These are phyloP conservation scores for Branchellion lobata DNA, from an alignment of 2,888 invertebrate species.

Conservation along the genomic window DNA sequence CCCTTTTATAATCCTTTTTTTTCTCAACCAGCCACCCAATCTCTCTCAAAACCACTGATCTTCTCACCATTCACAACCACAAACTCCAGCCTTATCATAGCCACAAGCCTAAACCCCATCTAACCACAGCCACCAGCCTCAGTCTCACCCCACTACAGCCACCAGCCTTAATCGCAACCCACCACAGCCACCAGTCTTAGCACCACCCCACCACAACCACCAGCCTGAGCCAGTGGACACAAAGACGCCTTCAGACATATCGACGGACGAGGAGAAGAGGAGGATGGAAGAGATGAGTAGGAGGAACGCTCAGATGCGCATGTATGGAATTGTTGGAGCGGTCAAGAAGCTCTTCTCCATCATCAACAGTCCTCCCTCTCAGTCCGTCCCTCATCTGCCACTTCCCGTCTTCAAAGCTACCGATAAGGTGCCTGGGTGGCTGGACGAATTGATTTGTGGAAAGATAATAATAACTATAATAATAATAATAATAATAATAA, in stretches of 20 bases:
- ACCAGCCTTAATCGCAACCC: too few species aligned
- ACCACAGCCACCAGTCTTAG: too few species aligned
- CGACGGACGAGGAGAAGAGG: conserved; percentile 61
- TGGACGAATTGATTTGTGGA: not conserved
- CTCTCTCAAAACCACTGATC: too few species aligned
- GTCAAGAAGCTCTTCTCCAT: conserved; percentile 60
- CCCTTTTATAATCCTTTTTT: too few species aligned
- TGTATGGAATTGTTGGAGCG: conserved; percentile 61
- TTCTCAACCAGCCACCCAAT: too few species aligned
- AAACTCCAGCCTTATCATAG: too few species aligned
- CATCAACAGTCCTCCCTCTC: conserved; percentile 52
- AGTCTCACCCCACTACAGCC: too few species aligned
- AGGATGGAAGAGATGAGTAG: conserved; percentile 60
- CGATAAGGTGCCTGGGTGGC: not conserved
- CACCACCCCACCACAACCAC: not conserved
- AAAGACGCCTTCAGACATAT: conserved; percentile 59
- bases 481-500: not conserved
- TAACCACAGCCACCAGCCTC: too few species aligned
- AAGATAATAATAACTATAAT: not conserved
- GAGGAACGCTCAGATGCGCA: conserved; percentile 62
- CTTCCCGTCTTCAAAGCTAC: not conserved
- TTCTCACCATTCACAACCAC: too few species aligned
- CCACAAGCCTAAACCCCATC: too few species aligned
- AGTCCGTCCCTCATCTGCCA: not conserved
- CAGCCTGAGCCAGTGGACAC: conserved; percentile 55